Base-by-base conservation (phyloP, 1,140 invertebrate species). In the Vollenhovia emeryi region DNA sequence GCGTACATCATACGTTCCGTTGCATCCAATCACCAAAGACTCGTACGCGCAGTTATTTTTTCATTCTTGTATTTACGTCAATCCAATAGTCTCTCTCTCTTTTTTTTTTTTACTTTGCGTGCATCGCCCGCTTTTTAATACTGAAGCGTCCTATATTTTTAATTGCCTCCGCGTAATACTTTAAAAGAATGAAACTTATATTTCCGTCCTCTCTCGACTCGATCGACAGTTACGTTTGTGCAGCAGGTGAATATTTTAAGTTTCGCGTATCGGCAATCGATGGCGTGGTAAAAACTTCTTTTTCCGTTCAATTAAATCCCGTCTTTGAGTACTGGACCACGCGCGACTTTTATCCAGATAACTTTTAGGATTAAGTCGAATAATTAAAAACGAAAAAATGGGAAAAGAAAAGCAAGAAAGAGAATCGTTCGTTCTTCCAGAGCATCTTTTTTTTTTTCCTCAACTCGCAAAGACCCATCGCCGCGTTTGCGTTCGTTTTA, bases 301-400 rank as follows among this genome's bases (percentile, higher is more conserved):
- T 74, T 80, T 64, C 43, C 33, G 40, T 78, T 73, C 59, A 85
- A 73, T 78, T 88, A 60, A 73, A 71, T 82, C 78, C 66, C 66
- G 36, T 73, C 78, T 57, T 50, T 45, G 50, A 45, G 64, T 80
- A 85, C 66, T 64, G 59, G 66, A 76, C 64, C 69, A 52, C 74
- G 83, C 83, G 74, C 80, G 62, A 88, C 87, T 89, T 89, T 83
- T 86, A 88, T 48, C 76, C 55, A 80, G 55, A 60, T 88, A 88
- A 89, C 87, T 82, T 79, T 79, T 89, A 86, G 83, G 68, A 85
- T 89, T 87, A 89, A 83, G 76, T 33, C 74, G 30, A 78, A 55
- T 82, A 86, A 86, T 86, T 69, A 64, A 48, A 40, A 66, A 40
- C 59, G 64, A 30, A 30, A 64, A 60, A 11, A 45, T 0, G 48